Percentiles rank a stretch among this genome's conserved stretches.
phyloP scores from a whole-genome alignment of 2,113 vertebrate species.

The Anguilla rostrata region DNA sequence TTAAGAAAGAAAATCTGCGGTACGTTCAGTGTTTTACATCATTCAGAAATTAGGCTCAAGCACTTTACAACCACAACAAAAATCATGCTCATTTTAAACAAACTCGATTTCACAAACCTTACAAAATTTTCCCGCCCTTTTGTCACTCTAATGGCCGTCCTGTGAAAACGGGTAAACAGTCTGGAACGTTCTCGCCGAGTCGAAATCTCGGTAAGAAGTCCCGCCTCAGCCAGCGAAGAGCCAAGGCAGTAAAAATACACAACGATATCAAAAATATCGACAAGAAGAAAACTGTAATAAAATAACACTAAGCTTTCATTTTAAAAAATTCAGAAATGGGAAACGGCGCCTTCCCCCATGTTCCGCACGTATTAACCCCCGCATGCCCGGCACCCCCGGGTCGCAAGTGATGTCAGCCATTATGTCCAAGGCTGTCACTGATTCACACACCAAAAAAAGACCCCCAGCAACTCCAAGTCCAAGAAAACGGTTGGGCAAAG shows the following conservation, averaged over 20 bases:
- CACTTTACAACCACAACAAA: not conserved
- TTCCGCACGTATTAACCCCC: not conserved
- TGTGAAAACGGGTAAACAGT: not conserved
- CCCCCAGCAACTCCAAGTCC: not conserved
- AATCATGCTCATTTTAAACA: not conserved
- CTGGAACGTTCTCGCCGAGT: not conserved
- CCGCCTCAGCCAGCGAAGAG: not conserved
- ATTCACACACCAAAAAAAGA: not conserved
- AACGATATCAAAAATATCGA: not conserved
- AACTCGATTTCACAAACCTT: not conserved
- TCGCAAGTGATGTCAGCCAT: not conserved
- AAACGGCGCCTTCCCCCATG: not conserved
- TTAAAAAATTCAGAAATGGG: not conserved
- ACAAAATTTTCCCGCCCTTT: not conserved
- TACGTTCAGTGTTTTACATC: not conserved
- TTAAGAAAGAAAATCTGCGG: not conserved
- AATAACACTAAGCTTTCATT: not conserved
- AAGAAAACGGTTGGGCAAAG: not conserved
- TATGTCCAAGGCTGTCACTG: not conserved
- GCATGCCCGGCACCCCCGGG: not conserved
- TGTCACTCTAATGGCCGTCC: not conserved
- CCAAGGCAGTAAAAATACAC: not conserved
- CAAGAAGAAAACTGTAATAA: not conserved
- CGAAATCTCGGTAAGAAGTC: not conserved
- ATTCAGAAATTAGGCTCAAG: not conserved